Evolutionary conservation across 2,797 vertebrate genomes (phyloP).

Genomic region (Periophthalmus magnuspinnatus): DNA sequence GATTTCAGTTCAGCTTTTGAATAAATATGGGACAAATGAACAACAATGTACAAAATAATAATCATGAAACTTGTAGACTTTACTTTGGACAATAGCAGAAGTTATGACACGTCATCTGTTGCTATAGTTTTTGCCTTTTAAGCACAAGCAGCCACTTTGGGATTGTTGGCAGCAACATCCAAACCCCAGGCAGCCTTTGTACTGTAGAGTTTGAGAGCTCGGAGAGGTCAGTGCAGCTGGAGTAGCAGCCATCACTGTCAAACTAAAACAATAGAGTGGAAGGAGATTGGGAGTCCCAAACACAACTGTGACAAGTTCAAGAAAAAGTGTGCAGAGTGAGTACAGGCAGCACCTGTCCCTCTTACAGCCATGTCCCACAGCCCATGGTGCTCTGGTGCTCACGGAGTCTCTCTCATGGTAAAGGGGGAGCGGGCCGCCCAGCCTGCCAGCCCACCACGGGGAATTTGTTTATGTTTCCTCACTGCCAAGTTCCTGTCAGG

Average conservation of each 20-base stretch:
- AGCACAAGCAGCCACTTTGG: constrained; percentile 48
- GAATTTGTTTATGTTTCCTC: constrained; percentile 79
- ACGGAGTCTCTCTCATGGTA: constrained; percentile 61
- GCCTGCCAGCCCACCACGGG: constrained; percentile 74
- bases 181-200: constrained; percentile 25
- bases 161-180: constrained; percentile 33
- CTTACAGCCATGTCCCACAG: constrained; percentile 65
- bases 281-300: constrained; percentile 4
- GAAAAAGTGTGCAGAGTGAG: constrained; percentile 19
- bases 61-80: not conserved
- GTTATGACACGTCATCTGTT: constrained; percentile 1
- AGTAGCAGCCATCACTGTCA: constrained; percentile 45
- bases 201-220: constrained; percentile 31
- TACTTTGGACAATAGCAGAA: not conserved
- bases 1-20: not conserved
- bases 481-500: constrained; percentile 83
- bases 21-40: not conserved
- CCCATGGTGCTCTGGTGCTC: constrained; percentile 40
- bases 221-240: constrained; percentile 32
- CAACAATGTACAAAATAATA: not conserved
- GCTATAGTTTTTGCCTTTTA: constrained; percentile 42
- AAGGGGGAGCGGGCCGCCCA: constrained; percentile 54
- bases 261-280: constrained; percentile 32
- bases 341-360: constrained; percentile 57
- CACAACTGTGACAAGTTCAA: constrained; percentile 27